Percentiles rank a stretch among this genome's conserved stretches.
These are phyloP conservation scores for Rhingia campestris DNA, from an alignment of 2,888 invertebrate species.

Conservation along the genomic window DNA sequence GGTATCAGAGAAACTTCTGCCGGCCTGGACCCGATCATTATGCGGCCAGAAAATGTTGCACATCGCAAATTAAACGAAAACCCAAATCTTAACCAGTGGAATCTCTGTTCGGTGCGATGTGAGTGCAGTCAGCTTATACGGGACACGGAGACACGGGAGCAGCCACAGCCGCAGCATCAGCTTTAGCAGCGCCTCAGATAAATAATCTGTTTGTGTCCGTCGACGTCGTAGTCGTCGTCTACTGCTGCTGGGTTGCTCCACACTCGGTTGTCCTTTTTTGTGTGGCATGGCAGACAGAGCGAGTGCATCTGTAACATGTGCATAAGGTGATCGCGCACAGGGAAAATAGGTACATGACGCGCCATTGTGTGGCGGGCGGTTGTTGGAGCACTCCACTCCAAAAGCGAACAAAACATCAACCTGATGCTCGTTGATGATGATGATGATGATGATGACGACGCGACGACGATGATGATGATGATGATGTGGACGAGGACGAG, in stretches of 20 bases:
- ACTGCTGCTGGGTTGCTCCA: neutral
- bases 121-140: neutral
- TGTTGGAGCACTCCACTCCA: slow-evolving; percentile 41
- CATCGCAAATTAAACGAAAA: slow-evolving; percentile 74
- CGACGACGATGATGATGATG: neutral
- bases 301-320: slow-evolving; percentile 58
- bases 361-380: slow-evolving; percentile 73
- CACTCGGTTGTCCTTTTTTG: slow-evolving; percentile 40
- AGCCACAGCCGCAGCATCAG: slow-evolving; percentile 22
- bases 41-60: slow-evolving; percentile 69
- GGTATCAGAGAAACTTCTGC: slow-evolving; percentile 20
- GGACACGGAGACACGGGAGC: slow-evolving; percentile 4
- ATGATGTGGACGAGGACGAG: slow-evolving; percentile 37
- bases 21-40: slow-evolving; percentile 61
- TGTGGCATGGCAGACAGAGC: slow-evolving; percentile 29
- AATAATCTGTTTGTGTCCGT: slow-evolving; percentile 70
- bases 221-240: slow-evolving; percentile 22
- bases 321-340: slow-evolving; percentile 65
- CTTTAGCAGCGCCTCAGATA: slow-evolving; percentile 64
- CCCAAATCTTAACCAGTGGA: slow-evolving; percentile 67
- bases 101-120: slow-evolving; percentile 34
- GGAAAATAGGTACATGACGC: slow-evolving; percentile 61
- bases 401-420: slow-evolving; percentile 68
- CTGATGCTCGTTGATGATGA: slow-evolving; percentile 45
- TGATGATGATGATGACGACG: slow-evolving; percentile 10